Conservation (phyloP, 2,113 vertebrate genomes). For the Maccullochella peelii region DNA sequence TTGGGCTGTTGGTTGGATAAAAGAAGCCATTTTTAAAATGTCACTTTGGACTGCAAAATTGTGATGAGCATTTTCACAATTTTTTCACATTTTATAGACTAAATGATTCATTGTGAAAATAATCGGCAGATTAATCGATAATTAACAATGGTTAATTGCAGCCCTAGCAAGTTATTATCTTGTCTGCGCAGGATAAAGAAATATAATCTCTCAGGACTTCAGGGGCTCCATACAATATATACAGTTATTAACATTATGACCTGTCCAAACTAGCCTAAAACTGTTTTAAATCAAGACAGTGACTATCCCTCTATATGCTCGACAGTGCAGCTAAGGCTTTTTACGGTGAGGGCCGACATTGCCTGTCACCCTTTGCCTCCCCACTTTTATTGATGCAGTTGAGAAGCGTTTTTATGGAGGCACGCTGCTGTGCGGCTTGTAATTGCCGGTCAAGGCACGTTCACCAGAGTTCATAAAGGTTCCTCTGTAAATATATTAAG, state of each 20-base stretch:
- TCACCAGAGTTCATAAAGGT: conserved; percentile 76
- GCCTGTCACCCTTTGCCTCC: conserved; percentile 61
- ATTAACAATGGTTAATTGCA: too few relatives aligned
- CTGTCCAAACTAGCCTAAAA: not conserved
- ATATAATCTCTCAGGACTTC: not conserved
- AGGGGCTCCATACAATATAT: not conserved
- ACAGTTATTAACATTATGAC: not conserved
- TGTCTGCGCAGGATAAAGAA: not conserved
- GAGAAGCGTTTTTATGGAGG: conserved; percentile 65
- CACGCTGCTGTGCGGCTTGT: conserved; percentile 40
- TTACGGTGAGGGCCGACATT: conserved; percentile 24
- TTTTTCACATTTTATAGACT: too few relatives aligned
- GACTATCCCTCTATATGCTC: not conserved
- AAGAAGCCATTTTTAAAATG: too few relatives aligned
- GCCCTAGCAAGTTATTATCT: not conserved
- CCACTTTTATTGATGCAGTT: conserved; percentile 69
- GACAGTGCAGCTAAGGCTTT: conserved; percentile 11
- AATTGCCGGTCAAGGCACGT: conserved; percentile 71
- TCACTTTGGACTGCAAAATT: too few relatives aligned
- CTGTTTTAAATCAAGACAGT: conserved; percentile 13
- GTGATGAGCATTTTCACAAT: too few relatives aligned
- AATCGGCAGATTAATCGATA: too few relatives aligned
- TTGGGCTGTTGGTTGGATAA: too few relatives aligned
- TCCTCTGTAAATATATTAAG: conserved; percentile 78
- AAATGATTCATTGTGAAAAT: too few relatives aligned